Base-by-base conservation (phyloP, 2,797 vertebrate genomes). In the Pseudomugil tenellus region DNA sequence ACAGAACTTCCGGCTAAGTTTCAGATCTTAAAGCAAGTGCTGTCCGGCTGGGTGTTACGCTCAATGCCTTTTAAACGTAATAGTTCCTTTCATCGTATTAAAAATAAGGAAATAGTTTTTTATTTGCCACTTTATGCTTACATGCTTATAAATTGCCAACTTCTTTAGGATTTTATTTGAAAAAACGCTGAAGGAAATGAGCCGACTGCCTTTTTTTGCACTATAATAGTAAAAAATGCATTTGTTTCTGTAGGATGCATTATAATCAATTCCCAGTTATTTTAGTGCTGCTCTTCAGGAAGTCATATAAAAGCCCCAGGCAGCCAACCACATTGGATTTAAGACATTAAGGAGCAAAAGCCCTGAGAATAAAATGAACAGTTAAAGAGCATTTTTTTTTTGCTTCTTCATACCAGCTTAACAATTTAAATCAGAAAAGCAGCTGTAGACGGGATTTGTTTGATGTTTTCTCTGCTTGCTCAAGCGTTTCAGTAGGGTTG, bases 401-500 rank as follows among this genome's bases (percentile, higher is more conserved):
- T 43, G 57, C 61, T 72, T 71, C 61, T 26, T 79, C 34, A 23
- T 39, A 71, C 53, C 34, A 17, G 29, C 77, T 83, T 82, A 86
- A 84, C 63, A 80, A 84, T 79, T 82, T 61, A 84, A 68, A 87
- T 69, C 49, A 58, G 49, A 63, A 61, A 72, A 57, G 71, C 60
- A 72, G 52, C 53, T 74, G 69, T 81, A 65, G 67, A 85, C 46
- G 29, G 64, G 65, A 65, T 86, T 81, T 87, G 67, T 79, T 83
- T 81, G 72, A 84, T 86, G 71, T 76, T 76, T 75, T 59, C 75
- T 80, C 80, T 85, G 60, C 66, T 32, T 81, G 60, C 79, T 72
- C 77, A 56, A 57, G 52, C 69, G 53, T 81, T 76, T 39, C 58
- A 62, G 28, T 75, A 6, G 19, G 67, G 76, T 77, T 77, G 74